phyloP scores from a whole-genome alignment of 2,113 vertebrate species.

The Anas platyrhynchos region DNA sequence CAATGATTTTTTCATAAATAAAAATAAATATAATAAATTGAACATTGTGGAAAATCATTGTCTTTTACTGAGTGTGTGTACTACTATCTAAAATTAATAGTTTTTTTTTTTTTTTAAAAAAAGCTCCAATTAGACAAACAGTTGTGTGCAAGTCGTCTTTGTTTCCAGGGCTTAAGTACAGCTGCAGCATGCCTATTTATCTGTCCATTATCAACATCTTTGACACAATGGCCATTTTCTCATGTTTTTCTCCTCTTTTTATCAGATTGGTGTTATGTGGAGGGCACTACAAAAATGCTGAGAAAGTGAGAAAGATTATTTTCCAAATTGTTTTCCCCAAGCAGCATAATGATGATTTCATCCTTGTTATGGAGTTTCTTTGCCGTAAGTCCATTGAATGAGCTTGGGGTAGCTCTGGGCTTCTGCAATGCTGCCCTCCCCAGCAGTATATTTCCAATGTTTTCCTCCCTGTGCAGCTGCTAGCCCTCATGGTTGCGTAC shows the following conservation, averaged over 20 bases:
- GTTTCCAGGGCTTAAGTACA: background rate
- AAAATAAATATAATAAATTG: background rate
- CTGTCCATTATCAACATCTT: background rate
- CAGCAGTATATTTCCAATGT: background rate
- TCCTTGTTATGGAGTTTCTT: background rate
- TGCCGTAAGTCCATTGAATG: background rate
- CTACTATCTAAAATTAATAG: background rate
- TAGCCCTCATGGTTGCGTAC: background rate
- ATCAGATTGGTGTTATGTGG: background rate
- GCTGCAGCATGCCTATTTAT: background rate
- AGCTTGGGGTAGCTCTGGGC: background rate
- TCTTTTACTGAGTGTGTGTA: background rate
- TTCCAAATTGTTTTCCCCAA: background rate
- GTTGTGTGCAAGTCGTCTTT: background rate
- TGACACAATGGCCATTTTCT: background rate
- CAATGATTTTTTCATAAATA: constrained; percentile 9
- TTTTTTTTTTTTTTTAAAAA: background rate
- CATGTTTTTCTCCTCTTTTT: background rate
- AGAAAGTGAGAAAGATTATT: background rate
- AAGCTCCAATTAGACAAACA: background rate
- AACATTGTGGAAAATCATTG: background rate
- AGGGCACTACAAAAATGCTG: background rate
- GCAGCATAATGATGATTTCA: background rate
- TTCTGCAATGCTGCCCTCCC: background rate
- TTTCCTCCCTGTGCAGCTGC: background rate